Conservation (phyloP, 2,888 invertebrate genomes). For the Eristalinus sepulchralis region DNA sequence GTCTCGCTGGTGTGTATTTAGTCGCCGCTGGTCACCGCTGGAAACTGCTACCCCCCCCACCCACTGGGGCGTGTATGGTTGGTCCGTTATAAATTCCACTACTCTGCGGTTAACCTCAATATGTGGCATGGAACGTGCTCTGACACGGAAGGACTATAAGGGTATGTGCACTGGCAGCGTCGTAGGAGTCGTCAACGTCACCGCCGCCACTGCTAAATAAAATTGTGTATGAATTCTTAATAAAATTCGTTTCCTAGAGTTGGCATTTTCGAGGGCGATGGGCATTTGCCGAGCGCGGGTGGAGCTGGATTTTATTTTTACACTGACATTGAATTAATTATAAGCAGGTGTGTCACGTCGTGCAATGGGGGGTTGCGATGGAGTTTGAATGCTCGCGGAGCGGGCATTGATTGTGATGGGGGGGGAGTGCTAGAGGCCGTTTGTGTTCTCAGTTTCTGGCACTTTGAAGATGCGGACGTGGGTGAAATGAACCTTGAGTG, state of each 20-base stretch:
- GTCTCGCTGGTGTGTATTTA: not conserved
- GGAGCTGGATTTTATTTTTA: constrained; percentile 6
- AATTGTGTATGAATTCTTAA: constrained; percentile 47
- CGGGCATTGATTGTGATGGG: not conserved
- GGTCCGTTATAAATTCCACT: constrained; percentile 38
- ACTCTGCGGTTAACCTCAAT: constrained; percentile 52
- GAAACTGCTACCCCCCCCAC: not conserved
- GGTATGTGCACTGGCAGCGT: constrained; percentile 9
- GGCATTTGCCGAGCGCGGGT: not conserved
- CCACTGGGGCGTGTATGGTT: not conserved
- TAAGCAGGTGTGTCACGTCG: constrained; percentile 18
- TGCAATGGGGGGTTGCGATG: not conserved
- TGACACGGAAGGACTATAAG: constrained; percentile 42
- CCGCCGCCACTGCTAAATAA: constrained; percentile 6
- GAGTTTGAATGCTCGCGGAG: not conserved
- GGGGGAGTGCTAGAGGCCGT: not conserved
- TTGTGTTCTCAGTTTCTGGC: not conserved
- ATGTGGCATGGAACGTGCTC: constrained; percentile 61
- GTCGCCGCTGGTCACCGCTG: constrained; percentile 28
- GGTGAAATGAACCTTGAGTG: not conserved
- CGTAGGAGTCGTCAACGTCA: not conserved
- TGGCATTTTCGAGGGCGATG: not conserved
- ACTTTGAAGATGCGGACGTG: not conserved
- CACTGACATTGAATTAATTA: constrained; percentile 45
- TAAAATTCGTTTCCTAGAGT: constrained; percentile 34